Evolutionary conservation across 1,140 invertebrate genomes (phyloP).

Genomic region (Drosophila athabasca): DNA sequence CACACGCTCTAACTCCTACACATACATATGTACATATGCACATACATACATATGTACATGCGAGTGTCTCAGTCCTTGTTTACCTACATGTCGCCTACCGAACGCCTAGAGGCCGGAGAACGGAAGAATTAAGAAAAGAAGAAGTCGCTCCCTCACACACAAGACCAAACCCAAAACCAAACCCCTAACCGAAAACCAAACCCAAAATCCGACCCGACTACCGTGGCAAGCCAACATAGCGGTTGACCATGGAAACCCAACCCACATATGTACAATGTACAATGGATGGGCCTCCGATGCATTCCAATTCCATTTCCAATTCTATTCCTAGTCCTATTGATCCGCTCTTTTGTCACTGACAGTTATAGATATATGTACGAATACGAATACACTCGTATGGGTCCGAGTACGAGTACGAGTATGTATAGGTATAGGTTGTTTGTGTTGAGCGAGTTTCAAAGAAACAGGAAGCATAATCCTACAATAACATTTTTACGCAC

Average conservation of each 20-base stretch:
- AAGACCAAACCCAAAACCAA: not conserved
- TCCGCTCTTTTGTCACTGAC: constrained; percentile 48
- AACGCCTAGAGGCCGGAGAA: constrained; percentile 42
- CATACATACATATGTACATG: constrained; percentile 6
- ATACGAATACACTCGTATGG: too few relatives aligned
- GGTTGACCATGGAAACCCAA: constrained; percentile 75
- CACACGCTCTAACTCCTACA: not conserved
- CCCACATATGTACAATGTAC: constrained; percentile 20
- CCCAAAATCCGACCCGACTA: constrained; percentile 43
- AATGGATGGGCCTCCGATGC: constrained; percentile 43
- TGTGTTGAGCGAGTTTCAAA: constrained; percentile 40
- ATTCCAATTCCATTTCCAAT: constrained; percentile 33
- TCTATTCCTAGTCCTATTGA: constrained; percentile 46
- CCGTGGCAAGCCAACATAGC: constrained; percentile 69
- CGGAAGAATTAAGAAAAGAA: constrained; percentile 22
- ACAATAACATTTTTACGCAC: constrained; percentile 69
- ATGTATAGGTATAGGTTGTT: constrained; percentile 6
- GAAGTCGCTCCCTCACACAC: constrained; percentile 50
- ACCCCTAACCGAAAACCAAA: constrained; percentile 1
- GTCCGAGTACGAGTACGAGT: too few relatives aligned
- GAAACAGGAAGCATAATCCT: constrained; percentile 69
- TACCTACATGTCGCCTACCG: constrained; percentile 57
- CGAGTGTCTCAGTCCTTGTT: constrained; percentile 22
- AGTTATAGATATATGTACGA: constrained; percentile 3
- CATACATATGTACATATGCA: not conserved